Percentiles rank a stretch among this genome's conserved stretches.
phyloP scores from a whole-genome alignment of 2,113 vertebrate genomes.

The Pungitius pungitius region DNA sequence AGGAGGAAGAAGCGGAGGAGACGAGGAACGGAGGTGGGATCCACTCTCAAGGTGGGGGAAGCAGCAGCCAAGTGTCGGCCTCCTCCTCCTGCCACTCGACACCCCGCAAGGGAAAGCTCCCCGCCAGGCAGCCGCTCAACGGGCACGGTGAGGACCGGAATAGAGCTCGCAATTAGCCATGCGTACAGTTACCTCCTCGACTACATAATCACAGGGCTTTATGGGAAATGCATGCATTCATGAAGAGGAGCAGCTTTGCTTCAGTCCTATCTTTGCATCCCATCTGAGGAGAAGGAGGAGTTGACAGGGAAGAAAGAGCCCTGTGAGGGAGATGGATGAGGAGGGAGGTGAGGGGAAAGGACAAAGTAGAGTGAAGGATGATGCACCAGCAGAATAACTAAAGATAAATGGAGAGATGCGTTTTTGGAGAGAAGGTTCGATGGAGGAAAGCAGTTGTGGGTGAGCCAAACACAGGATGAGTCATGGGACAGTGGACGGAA shows the following conservation, averaged over 20 bases:
- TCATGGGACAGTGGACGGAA: constrained; percentile 2
- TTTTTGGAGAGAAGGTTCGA: constrained; percentile 1
- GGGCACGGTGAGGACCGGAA: constrained; percentile 87
- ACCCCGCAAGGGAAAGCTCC: constrained; percentile 93
- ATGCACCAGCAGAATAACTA: constrained; percentile 2
- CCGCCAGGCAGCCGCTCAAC: constrained; percentile 88
- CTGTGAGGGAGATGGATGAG: not conserved
- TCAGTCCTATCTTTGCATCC: not conserved
- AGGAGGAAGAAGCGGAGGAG: constrained; percentile 89
- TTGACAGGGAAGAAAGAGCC: not conserved
- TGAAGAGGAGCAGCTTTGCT: not conserved
- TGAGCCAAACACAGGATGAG: constrained; percentile 1
- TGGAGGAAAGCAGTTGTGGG: not conserved
- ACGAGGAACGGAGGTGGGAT: constrained; percentile 67
- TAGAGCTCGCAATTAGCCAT: not conserved
- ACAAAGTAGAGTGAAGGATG: constrained; percentile 1
- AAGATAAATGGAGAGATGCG: constrained; percentile 2
- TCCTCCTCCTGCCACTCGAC: constrained; percentile 97
- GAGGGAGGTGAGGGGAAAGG: not conserved
- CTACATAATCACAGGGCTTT: not conserved
- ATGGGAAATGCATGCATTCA: constrained; percentile 3
- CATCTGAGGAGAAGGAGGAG: not conserved
- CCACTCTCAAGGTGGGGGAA: constrained; percentile 58
- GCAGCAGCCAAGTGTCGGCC: constrained; percentile 82
- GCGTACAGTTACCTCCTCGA: not conserved